Base-by-base conservation (phyloP, 2,888 invertebrate species). In the Lacanobia oleracea region DNA sequence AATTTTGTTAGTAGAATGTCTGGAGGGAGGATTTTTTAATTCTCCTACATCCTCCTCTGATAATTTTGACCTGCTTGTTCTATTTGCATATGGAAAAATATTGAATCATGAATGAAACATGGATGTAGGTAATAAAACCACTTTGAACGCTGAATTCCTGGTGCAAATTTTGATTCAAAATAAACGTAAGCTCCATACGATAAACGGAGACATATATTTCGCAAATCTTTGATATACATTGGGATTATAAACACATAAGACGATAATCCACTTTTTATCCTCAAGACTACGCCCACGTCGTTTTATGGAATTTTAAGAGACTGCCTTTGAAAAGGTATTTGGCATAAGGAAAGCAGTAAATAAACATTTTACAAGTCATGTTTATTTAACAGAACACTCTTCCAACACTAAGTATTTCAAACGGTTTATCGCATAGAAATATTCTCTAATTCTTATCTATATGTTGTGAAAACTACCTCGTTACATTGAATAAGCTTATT, bases 211-310 rank as follows among this genome's bases (percentile, higher is more conserved):
- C 68, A 61, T 59, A 65, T 48, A 87, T 86, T 90, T 89, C 86
- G 94, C 93, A 92, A 93, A 94, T 92, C 93, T 90, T 80, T 82
- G 86, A 91, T 91, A 92, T 93, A 92, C 87, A 88, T 89, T 87
- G 83, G 89, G 92, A 94, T 93, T 93, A 94, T 87, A 77, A 87
- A 87, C 85, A 85, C 84, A 86, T 87, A 86, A 88, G 90, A 91
- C 87, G 88, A 82, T 94, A 94, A 95, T 95, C 94, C 93, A 89
- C 82, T 92, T 94, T 93, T 94, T 92, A 93, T 92, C 87, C 85
- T 82, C 83, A 77, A 91, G 86, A 81, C 83, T 84, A 91, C 93
- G 87, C 95, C 93, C 88, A 93, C 94, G 80, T 87, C 54, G 70
- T 85, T 88, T 89, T 89, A 90, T 89, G 86, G 79, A 83, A 88